These are phyloP conservation scores for Palythoa heliodiscus DNA, from an alignment of 92 coral and sea anemone species.

Conservation along the genomic window DNA sequence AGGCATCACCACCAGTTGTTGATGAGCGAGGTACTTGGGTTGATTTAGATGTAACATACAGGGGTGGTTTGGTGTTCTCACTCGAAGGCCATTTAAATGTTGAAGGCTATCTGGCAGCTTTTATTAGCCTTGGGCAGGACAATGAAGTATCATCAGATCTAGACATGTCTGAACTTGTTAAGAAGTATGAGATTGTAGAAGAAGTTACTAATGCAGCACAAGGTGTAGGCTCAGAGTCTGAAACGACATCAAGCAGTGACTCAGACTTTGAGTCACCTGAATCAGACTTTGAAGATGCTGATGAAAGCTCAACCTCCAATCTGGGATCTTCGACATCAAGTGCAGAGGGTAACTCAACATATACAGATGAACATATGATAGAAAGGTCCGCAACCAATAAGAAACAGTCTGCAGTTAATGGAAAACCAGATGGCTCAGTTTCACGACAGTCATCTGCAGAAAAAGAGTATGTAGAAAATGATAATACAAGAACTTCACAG, in stretches of 20 bases:
- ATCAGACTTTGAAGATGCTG: conserved; percentile 80
- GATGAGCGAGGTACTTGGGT: conserved; percentile 97
- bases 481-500: conserved; percentile 52
- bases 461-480: conserved; percentile 33
- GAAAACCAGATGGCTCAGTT: conserved; percentile 37
- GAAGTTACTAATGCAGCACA: conserved; percentile 62
- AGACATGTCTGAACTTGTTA: conserved; percentile 82
- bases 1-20: conserved; percentile 77
- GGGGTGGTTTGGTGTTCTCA: conserved; percentile 91
- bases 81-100: conserved; percentile 90
- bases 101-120: conserved; percentile 86
- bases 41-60: conserved; percentile 93
- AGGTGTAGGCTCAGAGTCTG: conserved; percentile 58
- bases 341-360: conserved; percentile 56
- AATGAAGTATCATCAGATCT: conserved; percentile 72
- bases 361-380: conserved; percentile 48
- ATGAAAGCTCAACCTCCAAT: conserved; percentile 33
- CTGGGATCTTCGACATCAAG: conserved; percentile 51
- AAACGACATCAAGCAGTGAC: conserved; percentile 85
- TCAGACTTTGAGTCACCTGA: conserved; percentile 93
- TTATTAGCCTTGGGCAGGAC: conserved; percentile 79
- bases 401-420: background rate
- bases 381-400: background rate
- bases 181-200: conserved; percentile 75
- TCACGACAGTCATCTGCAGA: conserved; percentile 51